These are phyloP conservation scores for Schizopygopsis pylzovi DNA, from an alignment of 2,797 vertebrate species.

Conservation along the genomic window DNA sequence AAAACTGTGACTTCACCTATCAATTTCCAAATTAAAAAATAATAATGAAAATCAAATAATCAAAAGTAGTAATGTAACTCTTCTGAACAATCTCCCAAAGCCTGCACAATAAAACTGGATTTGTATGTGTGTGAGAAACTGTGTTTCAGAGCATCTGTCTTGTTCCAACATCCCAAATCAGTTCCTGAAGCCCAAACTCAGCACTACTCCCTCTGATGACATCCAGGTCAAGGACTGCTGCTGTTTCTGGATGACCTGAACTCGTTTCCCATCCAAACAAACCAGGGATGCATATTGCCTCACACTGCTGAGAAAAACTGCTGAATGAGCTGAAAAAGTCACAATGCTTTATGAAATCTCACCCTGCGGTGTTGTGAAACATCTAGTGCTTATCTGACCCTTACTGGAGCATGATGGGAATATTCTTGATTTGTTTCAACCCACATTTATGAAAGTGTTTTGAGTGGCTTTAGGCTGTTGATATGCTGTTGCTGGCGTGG, in stretches of 20 bases:
- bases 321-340: slow-evolving; percentile 30
- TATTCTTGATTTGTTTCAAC: not conserved
- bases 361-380: slow-evolving; percentile 54
- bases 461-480: not conserved
- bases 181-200: slow-evolving; percentile 41
- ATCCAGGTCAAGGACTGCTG: slow-evolving; percentile 37
- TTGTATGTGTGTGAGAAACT: not conserved
- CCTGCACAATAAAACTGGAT: not conserved
- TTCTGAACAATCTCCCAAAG: not conserved
- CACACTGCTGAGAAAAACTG: slow-evolving; percentile 22
- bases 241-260: slow-evolving; percentile 46
- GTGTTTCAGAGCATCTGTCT: not conserved
- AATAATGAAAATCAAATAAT: not conserved
- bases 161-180: slow-evolving; percentile 44
- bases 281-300: slow-evolving; percentile 11
- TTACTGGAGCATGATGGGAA: slow-evolving; percentile 40
- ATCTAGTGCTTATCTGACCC: slow-evolving; percentile 50
- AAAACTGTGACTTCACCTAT: not conserved
- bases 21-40: not conserved
- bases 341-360: slow-evolving; percentile 40
- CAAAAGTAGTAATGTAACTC: not conserved
- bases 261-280: slow-evolving; percentile 49
- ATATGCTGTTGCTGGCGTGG: not conserved
- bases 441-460: not conserved
- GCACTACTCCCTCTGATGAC: slow-evolving; percentile 1